Evolutionary conservation across 2,797 vertebrate genomes (phyloP).

Genomic region (Pempheris klunzingeri): DNA sequence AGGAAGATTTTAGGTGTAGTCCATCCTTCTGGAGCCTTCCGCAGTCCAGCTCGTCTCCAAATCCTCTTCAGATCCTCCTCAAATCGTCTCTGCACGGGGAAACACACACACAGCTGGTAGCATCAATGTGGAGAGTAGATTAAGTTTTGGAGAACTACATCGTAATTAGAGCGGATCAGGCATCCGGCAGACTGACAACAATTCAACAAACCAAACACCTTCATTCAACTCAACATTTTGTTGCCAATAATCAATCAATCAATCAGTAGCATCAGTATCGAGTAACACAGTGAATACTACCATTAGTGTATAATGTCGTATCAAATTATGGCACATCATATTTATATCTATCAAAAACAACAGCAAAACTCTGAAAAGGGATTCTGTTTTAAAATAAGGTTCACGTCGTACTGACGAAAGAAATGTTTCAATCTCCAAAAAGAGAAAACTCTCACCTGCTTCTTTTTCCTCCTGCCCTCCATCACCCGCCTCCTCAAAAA

Average conservation of each 20-base stretch:
- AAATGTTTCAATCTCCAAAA: background rate
- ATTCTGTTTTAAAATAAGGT: too few species aligned
- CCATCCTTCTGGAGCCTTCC: slow-evolving; percentile 89
- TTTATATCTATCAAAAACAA: background rate
- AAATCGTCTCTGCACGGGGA: slow-evolving; percentile 84
- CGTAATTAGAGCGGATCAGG: background rate
- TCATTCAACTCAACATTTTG: background rate
- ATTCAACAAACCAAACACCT: background rate
- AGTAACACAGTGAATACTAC: background rate
- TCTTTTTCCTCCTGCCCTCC: slow-evolving; percentile 85
- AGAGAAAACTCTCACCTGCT: slow-evolving; percentile 87
- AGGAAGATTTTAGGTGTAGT: slow-evolving; percentile 90
- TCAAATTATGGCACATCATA: background rate
- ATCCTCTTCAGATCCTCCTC: slow-evolving; percentile 90
- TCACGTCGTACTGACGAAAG: too few species aligned
- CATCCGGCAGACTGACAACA: background rate
- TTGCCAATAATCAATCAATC: too few species aligned
- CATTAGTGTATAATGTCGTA: background rate
- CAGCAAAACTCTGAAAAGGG: too few species aligned
- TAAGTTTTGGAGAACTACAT: background rate
- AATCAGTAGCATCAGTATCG: too few species aligned
- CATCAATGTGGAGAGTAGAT: background rate
- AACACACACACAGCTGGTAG: slow-evolving; percentile 38
- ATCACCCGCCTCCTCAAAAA: slow-evolving; percentile 87
- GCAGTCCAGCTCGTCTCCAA: slow-evolving; percentile 91